Percentiles rank a stretch among this genome's conserved stretches.
phyloP scores from a whole-genome alignment of 2,888 invertebrate species.

The Aplocera efformata region DNA sequence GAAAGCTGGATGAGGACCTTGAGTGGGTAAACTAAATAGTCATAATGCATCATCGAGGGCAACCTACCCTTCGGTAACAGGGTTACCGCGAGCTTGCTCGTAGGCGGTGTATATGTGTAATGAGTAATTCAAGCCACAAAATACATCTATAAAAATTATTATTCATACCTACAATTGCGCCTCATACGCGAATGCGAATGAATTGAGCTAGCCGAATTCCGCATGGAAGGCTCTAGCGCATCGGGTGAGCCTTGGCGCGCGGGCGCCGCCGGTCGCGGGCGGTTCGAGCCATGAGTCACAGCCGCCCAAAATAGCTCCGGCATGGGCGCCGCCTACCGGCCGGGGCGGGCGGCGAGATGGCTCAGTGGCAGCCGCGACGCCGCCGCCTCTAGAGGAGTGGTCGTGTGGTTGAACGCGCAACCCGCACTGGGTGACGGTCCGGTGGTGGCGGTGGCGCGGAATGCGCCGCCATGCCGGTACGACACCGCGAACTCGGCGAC shows the following conservation, averaged over 20 bases:
- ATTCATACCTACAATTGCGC: no score
- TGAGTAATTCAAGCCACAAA: no score
- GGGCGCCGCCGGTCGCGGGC: slow-evolving; percentile 62
- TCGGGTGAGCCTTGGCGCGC: slow-evolving; percentile 61
- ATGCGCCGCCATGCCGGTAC: slow-evolving; percentile 81
- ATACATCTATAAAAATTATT: no score
- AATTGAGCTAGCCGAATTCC: no score
- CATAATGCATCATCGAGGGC: no score
- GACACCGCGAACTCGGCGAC: slow-evolving; percentile 80
- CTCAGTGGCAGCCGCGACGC: slow-evolving; percentile 77
- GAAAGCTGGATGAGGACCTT: no score
- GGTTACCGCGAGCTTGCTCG: no score
- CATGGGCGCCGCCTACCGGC: slow-evolving; percentile 79
- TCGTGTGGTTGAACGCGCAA: slow-evolving; percentile 51
- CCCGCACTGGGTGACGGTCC: slow-evolving; percentile 49
- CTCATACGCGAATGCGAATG: no score
- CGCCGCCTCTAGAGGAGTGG: slow-evolving; percentile 73
- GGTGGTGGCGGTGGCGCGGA: slow-evolving; percentile 75
- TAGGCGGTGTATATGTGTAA: no score
- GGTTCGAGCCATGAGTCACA: slow-evolving; percentile 71
- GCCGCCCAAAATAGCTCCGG: slow-evolving; percentile 70
- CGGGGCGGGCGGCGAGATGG: slow-evolving; percentile 73
- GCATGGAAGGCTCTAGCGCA: slow-evolving; percentile 45
- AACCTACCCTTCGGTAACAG: no score
- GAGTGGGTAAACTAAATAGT: no score